Conservation (phyloP, 2,797 vertebrate genomes). For the Anguilla megastoma region DNA sequence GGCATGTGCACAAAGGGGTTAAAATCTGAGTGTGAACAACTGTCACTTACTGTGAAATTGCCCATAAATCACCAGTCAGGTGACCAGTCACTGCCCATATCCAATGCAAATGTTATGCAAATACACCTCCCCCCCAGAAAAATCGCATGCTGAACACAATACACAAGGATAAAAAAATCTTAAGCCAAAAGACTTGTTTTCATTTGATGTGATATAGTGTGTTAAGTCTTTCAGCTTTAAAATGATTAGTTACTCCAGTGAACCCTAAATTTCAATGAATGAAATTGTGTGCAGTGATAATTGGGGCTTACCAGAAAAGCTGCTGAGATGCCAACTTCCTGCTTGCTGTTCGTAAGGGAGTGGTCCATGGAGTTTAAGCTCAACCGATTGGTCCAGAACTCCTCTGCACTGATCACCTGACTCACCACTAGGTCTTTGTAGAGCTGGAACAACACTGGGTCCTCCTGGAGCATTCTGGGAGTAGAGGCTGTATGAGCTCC, state of each 20-base stretch:
- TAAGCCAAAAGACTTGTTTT: too few species aligned
- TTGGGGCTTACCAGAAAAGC: slow-evolving; percentile 87
- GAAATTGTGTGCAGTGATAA: not conserved
- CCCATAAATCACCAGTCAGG: not conserved
- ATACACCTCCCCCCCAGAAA: too few species aligned
- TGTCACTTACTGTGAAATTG: not conserved
- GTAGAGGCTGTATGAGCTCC: slow-evolving; percentile 46
- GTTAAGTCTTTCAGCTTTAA: not conserved
- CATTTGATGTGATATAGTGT: not conserved
- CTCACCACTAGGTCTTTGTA: slow-evolving; percentile 99
- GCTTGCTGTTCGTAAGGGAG: slow-evolving; percentile 79
- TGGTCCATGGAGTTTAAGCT: slow-evolving; percentile 80
- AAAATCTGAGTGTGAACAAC: not conserved
- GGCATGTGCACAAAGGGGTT: not conserved
- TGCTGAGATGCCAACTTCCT: slow-evolving; percentile 97
- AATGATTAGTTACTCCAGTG: not conserved
- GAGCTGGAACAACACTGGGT: slow-evolving; percentile 96
- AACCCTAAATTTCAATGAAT: not conserved
- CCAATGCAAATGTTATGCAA: not conserved
- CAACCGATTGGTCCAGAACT: slow-evolving; percentile 97
- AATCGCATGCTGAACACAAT: too few species aligned
- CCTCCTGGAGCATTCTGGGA: slow-evolving; percentile 96
- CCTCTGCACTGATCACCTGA: slow-evolving; percentile 97
- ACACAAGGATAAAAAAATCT: too few species aligned
- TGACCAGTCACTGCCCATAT: not conserved